phyloP scores from a whole-genome alignment of 1,140 invertebrate species.

The Aphidius gifuensis region DNA sequence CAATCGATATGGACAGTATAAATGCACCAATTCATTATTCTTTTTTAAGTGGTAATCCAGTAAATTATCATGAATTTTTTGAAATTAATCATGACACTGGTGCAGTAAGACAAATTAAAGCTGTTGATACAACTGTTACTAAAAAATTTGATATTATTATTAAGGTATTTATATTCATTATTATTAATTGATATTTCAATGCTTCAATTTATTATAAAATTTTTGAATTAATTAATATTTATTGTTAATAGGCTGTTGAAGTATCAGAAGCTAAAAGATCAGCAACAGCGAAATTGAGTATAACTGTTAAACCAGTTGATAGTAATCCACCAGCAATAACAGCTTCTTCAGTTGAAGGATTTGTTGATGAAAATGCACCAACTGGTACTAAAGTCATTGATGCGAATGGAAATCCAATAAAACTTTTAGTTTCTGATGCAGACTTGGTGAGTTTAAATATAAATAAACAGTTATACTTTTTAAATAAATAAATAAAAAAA shows the following conservation, averaged over 20 bases:
- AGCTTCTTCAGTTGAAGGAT: slow-evolving; percentile 70
- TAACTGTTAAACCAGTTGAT: slow-evolving; percentile 80
- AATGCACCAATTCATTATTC: slow-evolving; percentile 77
- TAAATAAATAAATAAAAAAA: slow-evolving; percentile 5
- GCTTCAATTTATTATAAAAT: background rate
- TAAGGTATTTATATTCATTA: slow-evolving; percentile 57
- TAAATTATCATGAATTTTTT: slow-evolving; percentile 76
- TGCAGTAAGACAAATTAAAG: slow-evolving; percentile 73
- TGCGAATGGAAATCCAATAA: slow-evolving; percentile 63
- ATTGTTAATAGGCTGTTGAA: slow-evolving; percentile 69
- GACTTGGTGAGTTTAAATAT: slow-evolving; percentile 66
- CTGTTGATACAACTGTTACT: slow-evolving; percentile 73
- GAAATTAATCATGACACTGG: slow-evolving; percentile 78
- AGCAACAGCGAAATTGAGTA: slow-evolving; percentile 75
- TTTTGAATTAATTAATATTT: background rate
- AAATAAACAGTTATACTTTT: slow-evolving; percentile 1
- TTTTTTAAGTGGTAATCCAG: slow-evolving; percentile 75
- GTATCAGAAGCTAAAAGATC: slow-evolving; percentile 72
- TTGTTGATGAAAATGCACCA: slow-evolving; percentile 81
- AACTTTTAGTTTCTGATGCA: slow-evolving; percentile 72
- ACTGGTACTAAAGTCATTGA: slow-evolving; percentile 79
- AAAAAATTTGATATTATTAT: slow-evolving; percentile 73
- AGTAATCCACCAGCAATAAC: slow-evolving; percentile 77
- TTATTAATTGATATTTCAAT: background rate
- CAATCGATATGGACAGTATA: slow-evolving; percentile 83